Evolutionary conservation across 2,888 invertebrate genomes (phyloP).

Genomic region (Thecocarcelia acutangulata): DNA sequence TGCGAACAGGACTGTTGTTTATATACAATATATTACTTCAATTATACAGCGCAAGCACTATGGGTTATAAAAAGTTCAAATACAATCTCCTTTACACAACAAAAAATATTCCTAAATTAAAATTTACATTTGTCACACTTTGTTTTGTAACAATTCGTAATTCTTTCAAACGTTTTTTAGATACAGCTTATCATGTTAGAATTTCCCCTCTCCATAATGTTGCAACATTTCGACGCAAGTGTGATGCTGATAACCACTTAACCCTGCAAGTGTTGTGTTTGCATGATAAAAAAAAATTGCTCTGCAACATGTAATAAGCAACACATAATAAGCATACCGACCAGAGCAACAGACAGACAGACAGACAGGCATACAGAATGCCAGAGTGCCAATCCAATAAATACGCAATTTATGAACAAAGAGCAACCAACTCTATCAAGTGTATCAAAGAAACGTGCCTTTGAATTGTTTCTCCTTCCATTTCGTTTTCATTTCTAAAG

Average conservation of each 20-base stretch:
- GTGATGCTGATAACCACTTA: slow-evolving; percentile 62
- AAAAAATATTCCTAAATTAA: no score
- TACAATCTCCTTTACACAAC: no score
- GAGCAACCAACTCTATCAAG: slow-evolving; percentile 46
- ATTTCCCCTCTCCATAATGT: slow-evolving; percentile 21
- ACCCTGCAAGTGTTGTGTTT: slow-evolving; percentile 53
- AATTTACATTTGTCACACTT: no score
- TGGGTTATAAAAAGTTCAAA: no score
- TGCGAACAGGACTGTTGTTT: no score
- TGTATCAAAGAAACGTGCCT: slow-evolving; percentile 51
- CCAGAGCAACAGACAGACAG: not conserved
- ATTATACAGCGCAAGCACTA: no score
- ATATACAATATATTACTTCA: no score
- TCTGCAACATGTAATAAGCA: slow-evolving; percentile 1
- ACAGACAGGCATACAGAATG: not conserved
- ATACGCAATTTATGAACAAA: slow-evolving; percentile 24
- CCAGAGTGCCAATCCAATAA: slow-evolving; percentile 11
- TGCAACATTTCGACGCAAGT: not conserved
- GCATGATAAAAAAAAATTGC: not conserved
- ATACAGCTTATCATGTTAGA: no score
- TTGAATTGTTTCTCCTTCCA: slow-evolving; percentile 26
- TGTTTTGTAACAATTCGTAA: no score
- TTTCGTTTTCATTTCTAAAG: slow-evolving; percentile 26
- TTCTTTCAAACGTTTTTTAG: no score
- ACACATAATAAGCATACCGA: slow-evolving; percentile 36